Evolutionary conservation across 2,888 invertebrate species (phyloP).

Genomic region (Tolmerus cingulatus): DNA sequence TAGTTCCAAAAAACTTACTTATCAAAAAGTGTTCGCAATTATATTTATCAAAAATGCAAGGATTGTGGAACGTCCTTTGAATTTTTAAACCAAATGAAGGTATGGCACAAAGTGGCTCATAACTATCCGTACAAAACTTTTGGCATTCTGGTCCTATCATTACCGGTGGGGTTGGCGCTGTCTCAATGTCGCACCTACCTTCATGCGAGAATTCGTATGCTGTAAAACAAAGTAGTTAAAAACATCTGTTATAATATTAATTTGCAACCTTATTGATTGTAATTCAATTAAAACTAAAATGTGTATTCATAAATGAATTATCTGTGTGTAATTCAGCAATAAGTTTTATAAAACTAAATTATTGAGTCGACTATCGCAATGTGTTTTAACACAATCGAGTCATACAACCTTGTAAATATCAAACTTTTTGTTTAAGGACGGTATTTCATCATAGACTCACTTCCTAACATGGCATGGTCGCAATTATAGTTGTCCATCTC

Average conservation of each 20-base stretch:
- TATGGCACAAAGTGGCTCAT: background rate
- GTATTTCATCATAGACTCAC: background rate
- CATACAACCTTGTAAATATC: background rate
- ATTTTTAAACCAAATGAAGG: background rate
- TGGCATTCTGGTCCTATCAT: background rate
- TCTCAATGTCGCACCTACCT: background rate
- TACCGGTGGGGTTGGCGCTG: background rate
- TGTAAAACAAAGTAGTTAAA: background rate
- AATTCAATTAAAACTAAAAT: no score
- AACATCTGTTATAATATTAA: background rate
- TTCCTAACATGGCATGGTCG: background rate
- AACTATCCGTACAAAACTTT: background rate
- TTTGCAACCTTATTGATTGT: background rate
- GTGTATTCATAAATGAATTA: no score
- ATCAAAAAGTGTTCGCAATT: slow-evolving; percentile 7
- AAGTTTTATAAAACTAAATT: background rate
- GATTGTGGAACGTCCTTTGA: background rate
- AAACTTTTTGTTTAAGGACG: background rate
- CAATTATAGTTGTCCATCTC: slow-evolving; percentile 21
- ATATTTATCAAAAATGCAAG: background rate
- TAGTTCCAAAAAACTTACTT: background rate
- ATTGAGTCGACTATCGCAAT: no score
- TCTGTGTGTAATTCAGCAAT: background rate
- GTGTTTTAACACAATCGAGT: no score
- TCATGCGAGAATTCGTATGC: background rate